A percentile compares a stretch with the other conserved stretches of the same genome.
phyloP scores from a whole-genome alignment of 2,113 vertebrate species.

The Rhynchomys soricoides region DNA sequence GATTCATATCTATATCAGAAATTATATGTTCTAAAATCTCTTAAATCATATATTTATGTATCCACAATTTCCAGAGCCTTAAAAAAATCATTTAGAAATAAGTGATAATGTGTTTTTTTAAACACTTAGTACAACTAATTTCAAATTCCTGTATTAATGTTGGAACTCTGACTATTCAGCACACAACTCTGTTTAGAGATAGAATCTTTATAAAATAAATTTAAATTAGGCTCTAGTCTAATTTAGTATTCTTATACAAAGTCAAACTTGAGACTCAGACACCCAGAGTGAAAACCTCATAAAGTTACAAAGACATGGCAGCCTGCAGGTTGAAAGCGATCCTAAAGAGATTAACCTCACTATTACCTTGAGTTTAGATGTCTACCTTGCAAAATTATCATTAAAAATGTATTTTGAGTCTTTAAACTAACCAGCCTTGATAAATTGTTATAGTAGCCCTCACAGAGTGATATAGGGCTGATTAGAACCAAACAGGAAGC shows the following conservation, averaged over 20 bases:
- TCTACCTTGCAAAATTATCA: background rate
- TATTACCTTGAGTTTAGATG: background rate
- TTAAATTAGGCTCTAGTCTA: background rate
- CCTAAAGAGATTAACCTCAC: background rate
- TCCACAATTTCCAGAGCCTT: background rate
- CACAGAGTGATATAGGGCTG: background rate
- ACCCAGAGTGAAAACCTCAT: background rate
- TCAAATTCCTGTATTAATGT: background rate
- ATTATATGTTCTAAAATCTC: background rate
- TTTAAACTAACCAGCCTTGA: background rate
- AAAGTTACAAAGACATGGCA: background rate
- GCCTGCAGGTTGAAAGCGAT: background rate
- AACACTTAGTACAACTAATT: background rate
- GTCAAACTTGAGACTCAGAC: background rate
- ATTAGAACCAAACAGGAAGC: background rate
- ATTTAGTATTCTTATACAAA: background rate
- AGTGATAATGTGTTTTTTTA: background rate
- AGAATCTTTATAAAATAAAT: background rate
- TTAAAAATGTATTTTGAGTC: background rate
- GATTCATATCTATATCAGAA: background rate
- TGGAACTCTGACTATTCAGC: background rate
- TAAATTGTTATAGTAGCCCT: background rate
- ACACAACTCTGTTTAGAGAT: constrained; percentile 6
- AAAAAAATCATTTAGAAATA: constrained; percentile 1
- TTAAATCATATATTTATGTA: constrained; percentile 40